Evolutionary conservation across 2,113 vertebrate species (phyloP), one percentile per base, ranked within the genome.

Genomic region (Oophaga pumilio): DNA sequence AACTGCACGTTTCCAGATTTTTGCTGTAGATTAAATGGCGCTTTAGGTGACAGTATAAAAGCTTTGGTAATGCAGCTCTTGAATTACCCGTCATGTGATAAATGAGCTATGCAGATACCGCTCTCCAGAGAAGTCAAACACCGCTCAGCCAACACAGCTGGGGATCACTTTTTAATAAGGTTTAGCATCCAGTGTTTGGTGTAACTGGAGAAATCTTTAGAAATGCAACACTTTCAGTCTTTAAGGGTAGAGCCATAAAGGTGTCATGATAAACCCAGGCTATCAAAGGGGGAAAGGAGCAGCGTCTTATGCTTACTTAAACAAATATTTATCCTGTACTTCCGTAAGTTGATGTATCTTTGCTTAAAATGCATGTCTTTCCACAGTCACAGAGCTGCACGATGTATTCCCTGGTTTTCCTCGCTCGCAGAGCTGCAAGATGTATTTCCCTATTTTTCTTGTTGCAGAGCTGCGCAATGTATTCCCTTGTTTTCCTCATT

Each of bases 251-350:
- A 60, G 66, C 13, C 53, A 81, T 56, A 81, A 87, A 82, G 59
- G 53, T 87, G 85, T 87, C 85, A 87, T 69, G 73, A 73, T 81
- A 87, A 87, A 76, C 57, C 18, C 64, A 77, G 71, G 52, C 84
- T 77, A 64, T 77, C 56, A 85, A 77, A 81, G 57, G 66, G 26
- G 17, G 28, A 81, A 68, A 52, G 26, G 43, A 78, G 1, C 28
- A 66, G 74, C 49, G 60, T 86, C 64, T 86, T 66, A 76, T 66
- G 59, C 78, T 28, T 66, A 53, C 66, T 66, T 86, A 86, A 86
- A 86, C 57, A 85, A 50, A 22, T 66, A 62, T 86, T 86, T 77
- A 77, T 76, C 43, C 73, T 66, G 57, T 64, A 77, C 84, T 86
- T 78, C 59, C 74, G 22, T 66, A 26, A 66, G 11, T 53, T 78